phyloP scores from a whole-genome alignment of 2,888 invertebrate genomes.

The Lymantria monacha region DNA sequence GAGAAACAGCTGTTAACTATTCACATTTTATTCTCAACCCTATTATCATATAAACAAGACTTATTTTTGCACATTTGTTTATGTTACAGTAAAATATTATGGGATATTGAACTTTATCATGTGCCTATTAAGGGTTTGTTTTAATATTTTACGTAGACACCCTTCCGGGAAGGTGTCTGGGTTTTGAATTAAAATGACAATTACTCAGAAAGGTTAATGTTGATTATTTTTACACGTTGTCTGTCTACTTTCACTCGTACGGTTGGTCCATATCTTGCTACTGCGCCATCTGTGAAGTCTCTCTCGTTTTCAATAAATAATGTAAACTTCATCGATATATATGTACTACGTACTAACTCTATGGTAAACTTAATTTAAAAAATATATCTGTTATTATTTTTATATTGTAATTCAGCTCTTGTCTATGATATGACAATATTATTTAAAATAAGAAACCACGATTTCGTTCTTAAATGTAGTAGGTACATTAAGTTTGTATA shows the following conservation, averaged over 20 bases:
- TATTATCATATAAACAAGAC: constrained; percentile 1
- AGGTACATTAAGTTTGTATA: constrained; percentile 7
- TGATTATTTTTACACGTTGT: no score
- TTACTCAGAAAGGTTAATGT: constrained; percentile 14
- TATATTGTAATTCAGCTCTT: constrained; percentile 32
- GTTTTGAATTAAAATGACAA: constrained; percentile 53
- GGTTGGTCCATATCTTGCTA: no score
- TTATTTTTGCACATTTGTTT: not conserved
- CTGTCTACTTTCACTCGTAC: no score
- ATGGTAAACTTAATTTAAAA: no score
- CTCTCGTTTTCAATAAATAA: no score
- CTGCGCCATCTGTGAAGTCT: no score
- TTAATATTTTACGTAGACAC: constrained; percentile 13
- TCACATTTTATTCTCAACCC: constrained; percentile 27
- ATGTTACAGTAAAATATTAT: not conserved
- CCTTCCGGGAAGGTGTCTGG: constrained; percentile 49
- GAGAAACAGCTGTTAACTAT: constrained; percentile 71
- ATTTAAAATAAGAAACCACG: not conserved
- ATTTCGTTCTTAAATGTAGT: constrained; percentile 16
- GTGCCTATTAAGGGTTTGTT: constrained; percentile 2
- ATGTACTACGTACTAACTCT: no score
- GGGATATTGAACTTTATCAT: constrained; percentile 8
- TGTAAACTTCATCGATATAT: no score
- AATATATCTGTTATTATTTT: constrained; percentile 37
- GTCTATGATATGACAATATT: not conserved